Evolutionary conservation across 2,113 vertebrate genomes (phyloP), one percentile per base, ranked within the genome.

Genomic region (Paedocypris sp.): DNA sequence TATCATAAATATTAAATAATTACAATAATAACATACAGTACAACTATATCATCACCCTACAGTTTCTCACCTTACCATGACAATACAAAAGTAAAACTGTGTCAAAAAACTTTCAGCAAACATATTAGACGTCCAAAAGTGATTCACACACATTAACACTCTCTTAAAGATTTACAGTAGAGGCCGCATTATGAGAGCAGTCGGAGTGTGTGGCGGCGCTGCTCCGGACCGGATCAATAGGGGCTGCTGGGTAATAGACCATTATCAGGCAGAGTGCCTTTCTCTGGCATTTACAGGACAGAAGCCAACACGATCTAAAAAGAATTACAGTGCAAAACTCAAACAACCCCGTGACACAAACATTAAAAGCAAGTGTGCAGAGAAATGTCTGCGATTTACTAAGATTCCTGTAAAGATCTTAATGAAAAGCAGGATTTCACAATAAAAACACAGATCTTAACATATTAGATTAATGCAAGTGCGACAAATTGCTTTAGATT

Each of bases 181-280:
- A 56, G 4, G 5, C n/a, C 18, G 15, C 41, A 28, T 56, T 41
- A 41, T 19, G 29, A 56, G 22, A 23, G 52, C 10, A 41, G 52
- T 41, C 36, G 26, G 22, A 41, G 23, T 28, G 29, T 28, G 52
- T 19, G 28, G 13, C 15, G 31, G 46, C 28, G 46, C 28, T 12
- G 46, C 51, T 53, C 51, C n/a, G 36, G 41, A 19, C 52, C 26
- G 15, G 36, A 56, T 56, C 52, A 41, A 56, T 41, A 56, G 6
- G 33, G 29, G 52, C 36, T 41, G 33, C 9, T 16, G 23, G 23
- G 23, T 56, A 56, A 41, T 29, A 56, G 36, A 56, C 52, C 36
- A 56, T 56, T 56, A 56, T 41, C 35, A 56, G 52, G 19, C 36
- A 29, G 36, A 41, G 32, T 52, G 25, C 12, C 51, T 26, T 10